These are phyloP conservation scores for Apodemus agrarius DNA, from an alignment of 2,797 vertebrate genomes.

Conservation along the genomic window DNA sequence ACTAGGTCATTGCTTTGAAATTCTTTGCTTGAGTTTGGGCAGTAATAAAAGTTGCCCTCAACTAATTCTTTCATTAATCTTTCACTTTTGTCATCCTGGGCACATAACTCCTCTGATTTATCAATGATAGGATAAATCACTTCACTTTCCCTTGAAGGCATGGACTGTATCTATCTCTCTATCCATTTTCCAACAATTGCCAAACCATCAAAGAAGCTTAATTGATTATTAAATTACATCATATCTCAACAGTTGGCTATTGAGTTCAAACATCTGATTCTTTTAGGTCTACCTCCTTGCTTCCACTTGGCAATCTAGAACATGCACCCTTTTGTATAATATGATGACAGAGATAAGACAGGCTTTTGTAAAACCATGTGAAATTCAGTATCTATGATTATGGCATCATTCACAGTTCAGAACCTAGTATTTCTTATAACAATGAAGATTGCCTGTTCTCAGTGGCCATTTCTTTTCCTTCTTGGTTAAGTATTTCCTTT, in stretches of 20 bases:
- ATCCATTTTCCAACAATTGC: not conserved
- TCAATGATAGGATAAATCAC: not conserved
- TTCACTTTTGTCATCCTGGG: not conserved
- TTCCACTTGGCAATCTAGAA: slow-evolving; percentile 54
- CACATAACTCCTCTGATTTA: not conserved
- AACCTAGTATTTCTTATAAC: slow-evolving; percentile 31
- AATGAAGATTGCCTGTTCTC: slow-evolving; percentile 43
- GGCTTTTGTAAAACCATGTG: slow-evolving; percentile 40
- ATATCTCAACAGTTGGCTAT: not conserved
- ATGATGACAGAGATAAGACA: not conserved
- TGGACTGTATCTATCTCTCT: not conserved
- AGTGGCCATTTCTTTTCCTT: slow-evolving; percentile 38
- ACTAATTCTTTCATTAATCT: not conserved
- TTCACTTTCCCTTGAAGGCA: slow-evolving; percentile 4
- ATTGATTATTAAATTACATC: not conserved
- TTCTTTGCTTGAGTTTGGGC: not conserved
- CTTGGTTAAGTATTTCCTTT: not conserved
- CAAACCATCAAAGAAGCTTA: not conserved
- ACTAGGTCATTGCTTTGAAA: not conserved
- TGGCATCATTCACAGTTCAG: slow-evolving; percentile 36
- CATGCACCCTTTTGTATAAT: not conserved
- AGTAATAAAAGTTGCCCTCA: not conserved
- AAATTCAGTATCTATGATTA: slow-evolving; percentile 35
- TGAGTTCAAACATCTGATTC: not conserved
- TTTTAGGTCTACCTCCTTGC: slow-evolving; percentile 20